Evolutionary conservation across 37 sponge, comb jelly and placozoan species (phyloP).

Genomic region (Crambe crambe): DNA sequence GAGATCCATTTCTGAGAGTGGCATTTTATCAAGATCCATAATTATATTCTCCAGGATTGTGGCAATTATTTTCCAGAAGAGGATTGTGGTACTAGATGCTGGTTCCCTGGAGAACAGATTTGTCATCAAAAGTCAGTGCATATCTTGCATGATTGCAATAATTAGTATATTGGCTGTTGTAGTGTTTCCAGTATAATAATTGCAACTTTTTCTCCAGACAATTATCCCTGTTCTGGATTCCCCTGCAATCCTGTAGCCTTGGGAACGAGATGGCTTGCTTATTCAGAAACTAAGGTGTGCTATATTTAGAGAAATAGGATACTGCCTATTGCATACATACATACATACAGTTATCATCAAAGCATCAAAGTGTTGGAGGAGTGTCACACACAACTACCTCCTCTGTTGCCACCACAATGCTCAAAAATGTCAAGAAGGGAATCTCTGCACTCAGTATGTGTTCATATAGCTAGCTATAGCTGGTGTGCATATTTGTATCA

Average conservation of each 20-base stretch:
- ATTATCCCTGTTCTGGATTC: slow-evolving; percentile 43
- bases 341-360: slow-evolving; percentile 34
- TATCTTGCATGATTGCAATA: neutral
- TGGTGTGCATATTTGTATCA: neutral
- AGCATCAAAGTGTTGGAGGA: slow-evolving; percentile 79
- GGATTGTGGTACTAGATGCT: slow-evolving; percentile 66
- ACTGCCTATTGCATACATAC: neutral
- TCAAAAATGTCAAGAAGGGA: slow-evolving; percentile 75
- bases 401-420: slow-evolving; percentile 76
- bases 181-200: neutral
- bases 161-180: neutral
- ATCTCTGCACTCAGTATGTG: slow-evolving; percentile 61
- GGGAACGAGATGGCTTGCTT: slow-evolving; percentile 93
- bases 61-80: slow-evolving; percentile 64
- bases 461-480: neutral
- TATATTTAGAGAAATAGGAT: neutral
- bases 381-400: slow-evolving; percentile 43
- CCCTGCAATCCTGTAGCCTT: slow-evolving; percentile 86
- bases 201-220: slow-evolving; percentile 29
- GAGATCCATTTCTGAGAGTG: too few relatives aligned
- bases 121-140: slow-evolving; percentile 59
- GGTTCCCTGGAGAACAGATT: slow-evolving; percentile 47
- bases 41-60: too few relatives aligned
- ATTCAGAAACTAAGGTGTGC: slow-evolving; percentile 69
- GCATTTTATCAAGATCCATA: too few relatives aligned